Conservation (phyloP, 2,888 invertebrate species). For the Morpho deidamia region DNA sequence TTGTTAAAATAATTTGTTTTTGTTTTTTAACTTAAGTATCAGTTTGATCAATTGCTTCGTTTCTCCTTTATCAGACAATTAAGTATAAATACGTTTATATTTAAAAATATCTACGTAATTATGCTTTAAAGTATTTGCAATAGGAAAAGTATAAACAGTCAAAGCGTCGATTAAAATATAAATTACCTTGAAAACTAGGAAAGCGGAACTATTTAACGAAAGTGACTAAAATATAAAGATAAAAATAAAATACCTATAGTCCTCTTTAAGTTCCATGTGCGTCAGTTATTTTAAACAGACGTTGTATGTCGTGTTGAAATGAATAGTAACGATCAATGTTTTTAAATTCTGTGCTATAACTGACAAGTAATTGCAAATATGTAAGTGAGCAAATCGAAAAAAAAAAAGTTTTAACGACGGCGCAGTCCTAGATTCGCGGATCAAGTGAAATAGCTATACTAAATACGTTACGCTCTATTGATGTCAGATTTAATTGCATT, state of each 20-base stretch:
- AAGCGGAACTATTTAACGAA: slow-evolving; percentile 52
- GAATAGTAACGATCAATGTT: slow-evolving; percentile 15
- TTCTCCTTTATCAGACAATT: too few relatives aligned
- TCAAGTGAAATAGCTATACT: slow-evolving; percentile 32
- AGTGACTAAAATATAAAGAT: slow-evolving; percentile 27
- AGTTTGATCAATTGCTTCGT: too few relatives aligned
- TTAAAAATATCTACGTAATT: too few relatives aligned
- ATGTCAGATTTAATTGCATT: slow-evolving; percentile 42
- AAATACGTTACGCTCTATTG: slow-evolving; percentile 51
- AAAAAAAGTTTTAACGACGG: slow-evolving; percentile 11
- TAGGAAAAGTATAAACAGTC: slow-evolving; percentile 11
- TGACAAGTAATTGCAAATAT: slow-evolving; percentile 14
- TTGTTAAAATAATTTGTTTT: too few relatives aligned
- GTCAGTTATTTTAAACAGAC: slow-evolving; percentile 12
- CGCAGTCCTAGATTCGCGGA: slow-evolving; percentile 21
- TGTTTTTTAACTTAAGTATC: too few relatives aligned
- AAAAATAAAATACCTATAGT: slow-evolving; percentile 14
- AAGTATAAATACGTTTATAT: too few relatives aligned
- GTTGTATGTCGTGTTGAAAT: neutral
- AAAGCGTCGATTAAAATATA: slow-evolving; percentile 23
- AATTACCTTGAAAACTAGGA: slow-evolving; percentile 41
- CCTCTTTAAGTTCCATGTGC: slow-evolving; percentile 18
- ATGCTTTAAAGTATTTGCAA: slow-evolving; percentile 3
- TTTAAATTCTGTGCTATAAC: slow-evolving; percentile 6
- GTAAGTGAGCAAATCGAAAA: slow-evolving; percentile 14